phyloP scores from a whole-genome alignment of 2,113 vertebrate genomes.

The Enhydra lutris region DNA sequence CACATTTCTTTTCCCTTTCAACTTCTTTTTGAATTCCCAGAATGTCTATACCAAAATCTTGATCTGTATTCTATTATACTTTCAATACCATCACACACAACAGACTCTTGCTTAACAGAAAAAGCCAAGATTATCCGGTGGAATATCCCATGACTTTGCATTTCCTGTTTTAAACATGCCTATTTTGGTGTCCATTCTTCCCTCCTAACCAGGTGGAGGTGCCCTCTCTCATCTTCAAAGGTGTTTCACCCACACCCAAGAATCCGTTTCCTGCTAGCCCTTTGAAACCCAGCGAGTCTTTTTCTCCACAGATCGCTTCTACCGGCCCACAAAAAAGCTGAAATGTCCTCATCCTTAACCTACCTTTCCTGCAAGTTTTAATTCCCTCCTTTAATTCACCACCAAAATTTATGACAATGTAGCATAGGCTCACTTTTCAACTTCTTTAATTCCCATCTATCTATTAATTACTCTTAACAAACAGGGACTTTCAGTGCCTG shows the following conservation, averaged over 20 bases:
- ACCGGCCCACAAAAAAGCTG: background rate
- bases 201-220: background rate
- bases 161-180: background rate
- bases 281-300: background rate
- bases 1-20: background rate
- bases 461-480: background rate
- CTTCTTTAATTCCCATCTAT: background rate
- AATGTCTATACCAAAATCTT: background rate
- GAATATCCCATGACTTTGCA: background rate
- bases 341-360: background rate
- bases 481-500: background rate
- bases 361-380: background rate
- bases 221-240: background rate
- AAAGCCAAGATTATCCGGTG: background rate
- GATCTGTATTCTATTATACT: background rate
- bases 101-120: background rate
- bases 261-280: background rate
- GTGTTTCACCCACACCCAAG: background rate
- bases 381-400: background rate
- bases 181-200: background rate
- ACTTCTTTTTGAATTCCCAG: slow-evolving; percentile 5
- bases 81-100: background rate
- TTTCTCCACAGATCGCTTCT: background rate
- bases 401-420: background rate
- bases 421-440: background rate